phyloP scores from a whole-genome alignment of 2,888 invertebrate species.

The Melanchra persicariae region DNA sequence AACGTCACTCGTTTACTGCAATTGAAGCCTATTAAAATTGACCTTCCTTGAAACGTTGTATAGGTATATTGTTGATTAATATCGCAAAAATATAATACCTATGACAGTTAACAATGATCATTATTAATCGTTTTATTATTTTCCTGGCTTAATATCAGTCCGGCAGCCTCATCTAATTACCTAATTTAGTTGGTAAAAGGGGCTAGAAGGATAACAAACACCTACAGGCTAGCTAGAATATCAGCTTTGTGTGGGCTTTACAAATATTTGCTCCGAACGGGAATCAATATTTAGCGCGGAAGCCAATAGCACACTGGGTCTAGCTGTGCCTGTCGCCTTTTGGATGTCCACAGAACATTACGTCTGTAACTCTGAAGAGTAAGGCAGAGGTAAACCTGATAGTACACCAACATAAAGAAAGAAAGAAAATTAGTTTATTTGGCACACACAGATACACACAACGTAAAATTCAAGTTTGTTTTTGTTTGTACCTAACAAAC shows the following conservation, averaged over 20 bases:
- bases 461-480: too few relatives aligned
- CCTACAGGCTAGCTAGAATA: not conserved
- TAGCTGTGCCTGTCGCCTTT: not conserved
- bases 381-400: too few relatives aligned
- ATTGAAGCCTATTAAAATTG: not conserved
- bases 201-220: not conserved
- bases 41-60: not conserved
- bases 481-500: too few relatives aligned
- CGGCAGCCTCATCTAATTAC: not conserved
- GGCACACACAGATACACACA: too few relatives aligned
- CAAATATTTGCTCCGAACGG: not conserved
- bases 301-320: not conserved
- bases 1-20: too few relatives aligned
- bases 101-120: too few relatives aligned
- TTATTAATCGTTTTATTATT: not conserved
- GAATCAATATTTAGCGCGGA: slow-evolving; percentile 4
- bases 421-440: too few relatives aligned
- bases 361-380: not conserved
- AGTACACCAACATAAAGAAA: too few relatives aligned
- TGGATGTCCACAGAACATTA: not conserved
- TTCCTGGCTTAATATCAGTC: not conserved
- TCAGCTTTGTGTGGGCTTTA: not conserved
- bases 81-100: too few relatives aligned
- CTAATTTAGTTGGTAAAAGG: not conserved
- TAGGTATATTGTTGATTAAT: too few relatives aligned